Evolutionary conservation across 2,888 invertebrate genomes (phyloP), one percentile per base, ranked within the genome.

Genomic region (Thyatira batis): DNA sequence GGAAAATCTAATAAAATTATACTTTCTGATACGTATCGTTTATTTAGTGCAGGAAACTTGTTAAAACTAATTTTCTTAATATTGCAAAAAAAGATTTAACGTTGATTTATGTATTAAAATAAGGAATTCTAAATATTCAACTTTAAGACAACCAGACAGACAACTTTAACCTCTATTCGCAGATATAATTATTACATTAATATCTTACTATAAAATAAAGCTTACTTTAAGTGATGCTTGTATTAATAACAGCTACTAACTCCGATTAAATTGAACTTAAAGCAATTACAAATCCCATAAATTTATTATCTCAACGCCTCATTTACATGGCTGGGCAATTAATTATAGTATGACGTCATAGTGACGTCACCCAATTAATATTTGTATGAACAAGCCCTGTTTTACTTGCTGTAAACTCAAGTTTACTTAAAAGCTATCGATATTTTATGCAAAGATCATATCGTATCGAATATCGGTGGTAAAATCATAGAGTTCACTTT

Each of bases 301-400:
- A 27, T 48, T 27, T 48, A 48, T 48, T 48, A 17, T 48, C 48
- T 48, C 48, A 20, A 27, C 39, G 39, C 39, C 27, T 48, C 48
- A 20, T 27, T 48, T 48, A 48, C 48, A 48, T 48, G 48, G 10
- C 20, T 27, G 27, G 10, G 48, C 48, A 48, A 4, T 48, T 48
- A 45, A 23, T 13, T 45, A 27, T 13, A 3, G 20, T 27, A 21
- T 48, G 48, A 48, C 48, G 48, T 48, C 27, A 48, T 9, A 9
- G 20, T 48, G 48, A 48, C 28, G 27, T 48, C 48, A 48, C 27
- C 28, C 27, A 27, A 48, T 48, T 48, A 48, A 20, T 28, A 48
- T 48, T 48, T 20, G 20, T 27, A 20, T 28, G 13, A 33, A 46
- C 25, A 25, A 46, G 27, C 48, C 27, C 48, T 20, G 48, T 27